Evolutionary conservation across 1,140 invertebrate genomes (phyloP), one percentile per base, ranked within the genome.

Genomic region (Oryctes rhinoceros): DNA sequence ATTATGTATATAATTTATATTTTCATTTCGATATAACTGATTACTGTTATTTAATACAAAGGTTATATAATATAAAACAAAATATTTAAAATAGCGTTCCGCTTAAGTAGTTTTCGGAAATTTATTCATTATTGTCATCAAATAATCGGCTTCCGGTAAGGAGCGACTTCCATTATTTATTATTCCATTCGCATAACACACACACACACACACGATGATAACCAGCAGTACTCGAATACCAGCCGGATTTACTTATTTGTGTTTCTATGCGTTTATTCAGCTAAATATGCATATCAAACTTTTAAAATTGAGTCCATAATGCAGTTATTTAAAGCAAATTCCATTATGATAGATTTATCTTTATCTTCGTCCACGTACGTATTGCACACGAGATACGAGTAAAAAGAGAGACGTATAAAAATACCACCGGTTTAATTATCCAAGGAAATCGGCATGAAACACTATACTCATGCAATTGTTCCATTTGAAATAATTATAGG

Each of bases 381-480:
- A 30, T 30, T 30, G 24, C 24, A 30, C 24, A 30, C 2, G 0
- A 30, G 24, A 30, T 30, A 30, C 24, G 24, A 30, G 24, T 30
- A 30, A 30, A 30, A 30, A 30, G 24, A 30, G 5, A 59, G 1
- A 59, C 7, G 15, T 59, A 59, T 18, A 18, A 18, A 18, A 18
- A 18, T 59, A n/a, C n/a, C 15, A 20, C 15, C 53, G n/a, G 3
- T 18, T 6, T 59, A 59, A 6, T 18, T 59, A n/a, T 59, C 53
- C 3, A n/a, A 4, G 4, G 4, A 15, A 59, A n/a, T 59, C n/a
- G 1, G 53, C 4, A n/a, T 15, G 53, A 18, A 59, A 59, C 13
- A 59, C 53, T 59, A 59, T 59, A 59, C 53, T 59, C 53, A 59
- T 59, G 15, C 53, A 59, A 59, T 59, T 59, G 53, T 59, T 59